These are phyloP conservation scores for Coenobita brevimanus DNA, from an alignment of 1,140 invertebrate genomes.

Conservation along the genomic window DNA sequence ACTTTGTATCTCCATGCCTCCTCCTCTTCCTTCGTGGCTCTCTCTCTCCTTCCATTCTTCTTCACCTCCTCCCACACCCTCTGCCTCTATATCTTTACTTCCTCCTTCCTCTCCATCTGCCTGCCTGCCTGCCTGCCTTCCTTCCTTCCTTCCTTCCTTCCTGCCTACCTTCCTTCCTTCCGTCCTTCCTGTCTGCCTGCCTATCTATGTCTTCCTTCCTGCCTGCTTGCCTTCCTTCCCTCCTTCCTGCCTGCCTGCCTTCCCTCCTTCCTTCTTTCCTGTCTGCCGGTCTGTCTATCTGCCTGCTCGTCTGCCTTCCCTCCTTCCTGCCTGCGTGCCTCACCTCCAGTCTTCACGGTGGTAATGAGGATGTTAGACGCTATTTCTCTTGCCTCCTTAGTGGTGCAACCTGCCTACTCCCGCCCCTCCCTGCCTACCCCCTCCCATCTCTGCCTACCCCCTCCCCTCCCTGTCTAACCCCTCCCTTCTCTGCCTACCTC, in stretches of 20 bases:
- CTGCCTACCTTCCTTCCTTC: not conserved
- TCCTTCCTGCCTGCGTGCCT: not conserved
- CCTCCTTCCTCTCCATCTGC: too few relatives aligned
- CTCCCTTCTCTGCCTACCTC: not conserved
- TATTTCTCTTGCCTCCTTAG: too few relatives aligned
- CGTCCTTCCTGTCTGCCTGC: not conserved
- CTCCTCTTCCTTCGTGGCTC: too few relatives aligned
- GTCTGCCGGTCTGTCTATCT: too few relatives aligned
- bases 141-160: too few relatives aligned
- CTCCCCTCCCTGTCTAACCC: not conserved
- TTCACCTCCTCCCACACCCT: not conserved
- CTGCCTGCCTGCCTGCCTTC: too few relatives aligned
- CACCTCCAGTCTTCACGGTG: too few relatives aligned
- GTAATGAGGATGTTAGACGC: too few relatives aligned
- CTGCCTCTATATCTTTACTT: not conserved
- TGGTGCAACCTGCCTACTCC: not conserved
- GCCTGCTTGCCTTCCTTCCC: too few relatives aligned
- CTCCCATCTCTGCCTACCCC: not conserved
- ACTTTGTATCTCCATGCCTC: not conserved
- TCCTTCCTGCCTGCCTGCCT: not conserved
- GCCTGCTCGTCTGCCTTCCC: not conserved
- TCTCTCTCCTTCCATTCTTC: not conserved
- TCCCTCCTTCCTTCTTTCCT: too few relatives aligned
- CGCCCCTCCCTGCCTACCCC: not conserved
- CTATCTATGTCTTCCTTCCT: not conserved